A percentile compares a stretch with the other conserved stretches of the same genome.
Conservation (phyloP, 2,797 vertebrate genomes). For the Epinephelus coioides region DNA sequence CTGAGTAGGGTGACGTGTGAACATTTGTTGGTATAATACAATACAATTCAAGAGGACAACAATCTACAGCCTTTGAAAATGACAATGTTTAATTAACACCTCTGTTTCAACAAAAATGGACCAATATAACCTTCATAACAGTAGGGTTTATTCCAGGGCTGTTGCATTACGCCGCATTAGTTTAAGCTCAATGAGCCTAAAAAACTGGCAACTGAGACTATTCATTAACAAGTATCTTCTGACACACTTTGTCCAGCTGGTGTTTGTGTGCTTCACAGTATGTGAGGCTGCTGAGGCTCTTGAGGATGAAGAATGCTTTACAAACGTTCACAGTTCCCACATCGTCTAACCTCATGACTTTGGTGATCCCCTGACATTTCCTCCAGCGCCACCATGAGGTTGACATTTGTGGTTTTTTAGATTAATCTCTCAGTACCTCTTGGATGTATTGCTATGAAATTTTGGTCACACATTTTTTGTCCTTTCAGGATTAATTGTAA, state of each 20-base stretch:
- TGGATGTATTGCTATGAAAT: not conserved
- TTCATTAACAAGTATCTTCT: constrained; percentile 13
- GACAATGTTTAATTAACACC: not conserved
- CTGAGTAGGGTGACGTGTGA: not conserved
- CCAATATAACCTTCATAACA: not conserved
- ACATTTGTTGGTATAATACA: constrained; percentile 8
- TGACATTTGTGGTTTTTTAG: not conserved
- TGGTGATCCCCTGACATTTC: not conserved
- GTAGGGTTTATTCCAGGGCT: constrained; percentile 17
- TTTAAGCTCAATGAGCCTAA: constrained; percentile 11
- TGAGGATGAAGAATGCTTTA: constrained; percentile 21
- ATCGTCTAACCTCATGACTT: constrained; percentile 14
- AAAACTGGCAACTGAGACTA: constrained; percentile 8
- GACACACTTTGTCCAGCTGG: not conserved
- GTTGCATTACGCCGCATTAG: constrained; percentile 7
- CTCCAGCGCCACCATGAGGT: not conserved
- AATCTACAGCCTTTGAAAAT: constrained; percentile 5
- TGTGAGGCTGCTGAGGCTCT: constrained; percentile 12
- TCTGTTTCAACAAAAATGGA: too few relatives aligned
- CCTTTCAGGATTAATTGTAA: not conserved
- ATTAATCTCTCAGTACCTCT: not conserved
- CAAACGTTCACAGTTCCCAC: constrained; percentile 15
- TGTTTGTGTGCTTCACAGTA: not conserved
- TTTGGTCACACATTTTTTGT: not conserved
- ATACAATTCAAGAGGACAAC: not conserved